A percentile compares a stretch with the other conserved stretches of the same genome.
These are phyloP conservation scores for Volucella inflata DNA, from an alignment of 2,888 invertebrate species.

Conservation along the genomic window DNA sequence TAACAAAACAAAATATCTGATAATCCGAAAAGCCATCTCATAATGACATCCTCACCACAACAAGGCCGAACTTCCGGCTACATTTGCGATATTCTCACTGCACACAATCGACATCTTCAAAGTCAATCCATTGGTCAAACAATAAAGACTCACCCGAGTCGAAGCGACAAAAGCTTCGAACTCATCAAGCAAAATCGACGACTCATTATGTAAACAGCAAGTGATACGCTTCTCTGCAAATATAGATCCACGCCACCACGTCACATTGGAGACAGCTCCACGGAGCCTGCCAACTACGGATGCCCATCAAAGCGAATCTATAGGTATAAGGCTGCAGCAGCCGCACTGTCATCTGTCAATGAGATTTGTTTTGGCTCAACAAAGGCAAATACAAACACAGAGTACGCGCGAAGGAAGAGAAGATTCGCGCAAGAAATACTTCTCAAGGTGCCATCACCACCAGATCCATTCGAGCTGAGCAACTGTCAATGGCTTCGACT, in stretches of 20 bases:
- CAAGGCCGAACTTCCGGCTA: too few relatives aligned
- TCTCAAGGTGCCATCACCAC: constrained; percentile 57
- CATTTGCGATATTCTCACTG: too few relatives aligned
- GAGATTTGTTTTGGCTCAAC: constrained; percentile 65
- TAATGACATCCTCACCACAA: too few relatives aligned
- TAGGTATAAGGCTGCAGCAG: constrained; percentile 59
- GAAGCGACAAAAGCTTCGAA: constrained; percentile 19
- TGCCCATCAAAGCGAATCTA: constrained; percentile 70
- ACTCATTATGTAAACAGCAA: constrained; percentile 52
- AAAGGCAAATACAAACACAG: constrained; percentile 57
- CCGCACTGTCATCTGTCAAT: constrained; percentile 71
- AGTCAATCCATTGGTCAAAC: constrained; percentile 25
- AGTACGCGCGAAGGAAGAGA: constrained; percentile 3
- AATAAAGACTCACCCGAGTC: constrained; percentile 28
- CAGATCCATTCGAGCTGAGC: constrained; percentile 16
- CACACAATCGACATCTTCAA: neutral
- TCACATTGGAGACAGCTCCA: constrained; percentile 55
- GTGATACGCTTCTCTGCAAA: constrained; percentile 46
- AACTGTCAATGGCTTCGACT: too few relatives aligned
- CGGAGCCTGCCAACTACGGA: constrained; percentile 66
- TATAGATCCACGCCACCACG: constrained; percentile 38
- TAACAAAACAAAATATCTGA: too few relatives aligned
- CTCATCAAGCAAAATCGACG: constrained; percentile 43
- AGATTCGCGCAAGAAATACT: constrained; percentile 23
- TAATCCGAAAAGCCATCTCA: too few relatives aligned